Base-by-base conservation (phyloP, 2,113 vertebrate species). In the Pterocles orientalis region DNA sequence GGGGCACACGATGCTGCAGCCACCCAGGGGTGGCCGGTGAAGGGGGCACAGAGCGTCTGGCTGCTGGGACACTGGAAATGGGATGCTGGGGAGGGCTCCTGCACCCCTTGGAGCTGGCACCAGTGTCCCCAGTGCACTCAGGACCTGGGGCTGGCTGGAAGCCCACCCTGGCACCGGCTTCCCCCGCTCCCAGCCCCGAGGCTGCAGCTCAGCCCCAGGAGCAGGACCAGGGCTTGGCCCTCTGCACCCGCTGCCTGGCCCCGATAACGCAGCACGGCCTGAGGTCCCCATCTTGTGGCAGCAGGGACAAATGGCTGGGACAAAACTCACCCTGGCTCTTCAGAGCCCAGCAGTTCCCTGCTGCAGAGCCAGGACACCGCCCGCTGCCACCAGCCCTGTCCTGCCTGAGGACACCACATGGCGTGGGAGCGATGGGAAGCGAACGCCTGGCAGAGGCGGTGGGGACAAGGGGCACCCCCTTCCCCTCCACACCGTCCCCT, bases 241-340 rank as follows among this genome's bases (percentile, higher is more conserved):
- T 56, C 15, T 36, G 33, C 70, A 64, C 24, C 20, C 18, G 29
- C 68, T 64, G 91, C 51, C 68, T 2, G 58, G 60, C 77, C 69
- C 86, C 0, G 80, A 53, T 82, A 88, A 92, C 68, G 41, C 83
- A 60, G 61, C 72, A 3, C 1, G 8, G 95, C 34, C 33, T n/a
- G 72, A 96, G 64, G 90, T 83, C 94, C 88, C 96, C 96, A 94
- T 82, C 96, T 96, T 6, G 95, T 94, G 95, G 95, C 90, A 82
- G 92, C 64, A 56, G 76, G 68, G 70, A 51, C 87, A 57, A 85
- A 85, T 2, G 85, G 41, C 79, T 9, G 51, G 23, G 34, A 53
- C 34, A 53, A 12, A 65, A 15, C 7, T 65, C 31, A 19, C 4
- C 11, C 12, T 1, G 0, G 13, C 28, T 56, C 34, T 56, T 65